A percentile compares a stretch with the other conserved stretches of the same genome.
Conservation (phyloP, 2,888 invertebrate species). For the Homarus gammarus region DNA sequence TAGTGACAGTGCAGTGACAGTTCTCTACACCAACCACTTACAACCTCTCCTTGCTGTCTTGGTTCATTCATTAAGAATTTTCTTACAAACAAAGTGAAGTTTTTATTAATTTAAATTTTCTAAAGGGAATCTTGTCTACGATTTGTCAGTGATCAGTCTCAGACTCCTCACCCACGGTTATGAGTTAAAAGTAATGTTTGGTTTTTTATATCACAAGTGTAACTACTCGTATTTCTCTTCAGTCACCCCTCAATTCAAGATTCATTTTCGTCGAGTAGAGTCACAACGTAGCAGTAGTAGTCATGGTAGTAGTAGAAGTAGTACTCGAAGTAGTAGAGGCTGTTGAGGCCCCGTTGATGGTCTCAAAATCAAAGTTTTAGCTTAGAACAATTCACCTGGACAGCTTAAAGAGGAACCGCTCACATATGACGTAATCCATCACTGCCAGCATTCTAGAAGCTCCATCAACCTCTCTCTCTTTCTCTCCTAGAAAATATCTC, state of each 20-base stretch:
- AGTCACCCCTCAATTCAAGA: no score
- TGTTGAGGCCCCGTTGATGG: no score
- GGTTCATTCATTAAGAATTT: neutral
- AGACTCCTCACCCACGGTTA: no score
- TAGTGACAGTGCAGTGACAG: constrained; percentile 31
- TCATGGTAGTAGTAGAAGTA: no score
- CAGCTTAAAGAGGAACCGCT: constrained; percentile 34
- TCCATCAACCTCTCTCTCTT: neutral
- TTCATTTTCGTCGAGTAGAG: no score
- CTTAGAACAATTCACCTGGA: constrained; percentile 25
- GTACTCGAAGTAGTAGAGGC: no score
- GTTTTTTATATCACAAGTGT: no score
- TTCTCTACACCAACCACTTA: neutral
- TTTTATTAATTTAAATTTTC: neutral
- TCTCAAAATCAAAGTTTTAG: constrained; percentile 28
- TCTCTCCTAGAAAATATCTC: constrained; percentile 29
- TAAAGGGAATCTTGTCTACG: no score
- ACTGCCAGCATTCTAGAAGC: neutral
- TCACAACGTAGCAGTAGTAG: no score
- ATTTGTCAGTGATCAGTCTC: no score
- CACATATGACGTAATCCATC: constrained; percentile 30
- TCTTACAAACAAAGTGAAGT: neutral
- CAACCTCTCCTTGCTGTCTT: neutral
- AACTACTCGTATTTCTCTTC: no score
- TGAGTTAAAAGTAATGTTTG: no score